Evolutionary conservation across 2,888 invertebrate species (phyloP).

Genomic region (Drosophila cracens): DNA sequence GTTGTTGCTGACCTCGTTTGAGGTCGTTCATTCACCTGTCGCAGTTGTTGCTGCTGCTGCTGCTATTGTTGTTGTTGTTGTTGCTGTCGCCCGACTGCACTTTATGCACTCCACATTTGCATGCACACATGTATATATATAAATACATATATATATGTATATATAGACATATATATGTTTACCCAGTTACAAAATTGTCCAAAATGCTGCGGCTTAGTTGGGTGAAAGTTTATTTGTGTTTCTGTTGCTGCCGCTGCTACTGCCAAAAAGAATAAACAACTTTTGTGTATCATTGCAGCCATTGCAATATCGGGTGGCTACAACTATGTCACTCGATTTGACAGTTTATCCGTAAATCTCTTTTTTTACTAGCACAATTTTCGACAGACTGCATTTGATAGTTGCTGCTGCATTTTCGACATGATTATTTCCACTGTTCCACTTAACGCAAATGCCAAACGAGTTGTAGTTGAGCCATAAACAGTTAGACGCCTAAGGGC

Average conservation of each 20-base stretch:
- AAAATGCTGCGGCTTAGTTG: slow-evolving; percentile 78
- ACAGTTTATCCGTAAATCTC: background rate
- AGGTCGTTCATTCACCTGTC: slow-evolving; percentile 82
- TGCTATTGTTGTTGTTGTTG: slow-evolving; percentile 1
- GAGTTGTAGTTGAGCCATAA: background rate
- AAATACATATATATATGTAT: slow-evolving; percentile 3
- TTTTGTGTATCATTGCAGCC: slow-evolving; percentile 15
- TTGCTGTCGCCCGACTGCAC: slow-evolving; percentile 59
- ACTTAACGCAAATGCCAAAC: background rate
- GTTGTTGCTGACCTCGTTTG: slow-evolving; percentile 80
- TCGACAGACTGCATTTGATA: background rate
- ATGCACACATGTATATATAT: slow-evolving; percentile 40
- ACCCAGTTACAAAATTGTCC: slow-evolving; percentile 81
- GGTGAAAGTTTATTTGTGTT: slow-evolving; percentile 70
- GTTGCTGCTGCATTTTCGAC: slow-evolving; percentile 2
- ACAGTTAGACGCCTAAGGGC: background rate
- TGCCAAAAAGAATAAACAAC: slow-evolving; percentile 50
- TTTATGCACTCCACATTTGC: slow-evolving; percentile 79
- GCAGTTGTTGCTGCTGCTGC: slow-evolving; percentile 37
- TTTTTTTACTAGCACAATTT: background rate
- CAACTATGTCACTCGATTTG: slow-evolving; percentile 4
- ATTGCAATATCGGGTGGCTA: slow-evolving; percentile 1
- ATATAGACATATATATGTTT: slow-evolving; percentile 54
- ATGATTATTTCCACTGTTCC: background rate
- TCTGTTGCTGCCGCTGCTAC: slow-evolving; percentile 13